phyloP scores from a whole-genome alignment of 2,888 invertebrate genomes.

The Coenonympha arcania region DNA sequence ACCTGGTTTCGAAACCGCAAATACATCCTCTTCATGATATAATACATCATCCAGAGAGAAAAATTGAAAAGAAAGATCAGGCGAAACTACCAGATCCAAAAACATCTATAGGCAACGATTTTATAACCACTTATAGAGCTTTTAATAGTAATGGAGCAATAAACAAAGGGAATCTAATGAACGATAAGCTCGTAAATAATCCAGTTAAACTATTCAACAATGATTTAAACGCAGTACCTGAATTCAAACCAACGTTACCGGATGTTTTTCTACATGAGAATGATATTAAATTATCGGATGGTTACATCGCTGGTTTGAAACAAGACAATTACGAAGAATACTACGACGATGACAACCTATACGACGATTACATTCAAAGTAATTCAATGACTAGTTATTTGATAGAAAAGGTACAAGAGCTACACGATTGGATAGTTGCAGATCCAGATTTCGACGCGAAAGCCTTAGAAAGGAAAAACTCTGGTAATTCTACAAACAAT shows the following conservation, averaged over 20 bases:
- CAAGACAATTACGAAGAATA: slow-evolving; percentile 57
- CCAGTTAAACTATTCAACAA: not conserved
- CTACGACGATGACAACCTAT: slow-evolving; percentile 59
- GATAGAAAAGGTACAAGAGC: slow-evolving; percentile 68
- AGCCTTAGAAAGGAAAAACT: slow-evolving; percentile 34
- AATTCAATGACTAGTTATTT: slow-evolving; percentile 66
- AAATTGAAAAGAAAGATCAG: slow-evolving; percentile 62
- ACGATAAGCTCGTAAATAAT: not conserved
- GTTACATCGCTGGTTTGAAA: slow-evolving; percentile 40
- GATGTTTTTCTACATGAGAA: slow-evolving; percentile 36
- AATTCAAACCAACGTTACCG: slow-evolving; percentile 57
- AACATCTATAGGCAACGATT: not conserved
- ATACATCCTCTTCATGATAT: slow-evolving; percentile 57
- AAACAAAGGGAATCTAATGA: not conserved
- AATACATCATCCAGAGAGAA: slow-evolving; percentile 48
- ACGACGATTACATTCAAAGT: slow-evolving; percentile 66
- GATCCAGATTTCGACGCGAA: slow-evolving; percentile 53
- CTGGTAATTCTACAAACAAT: slow-evolving; percentile 8
- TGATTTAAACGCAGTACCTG: slow-evolving; percentile 34
- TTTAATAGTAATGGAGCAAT: no score
- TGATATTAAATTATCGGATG: slow-evolving; percentile 44
- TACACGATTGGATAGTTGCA: slow-evolving; percentile 67
- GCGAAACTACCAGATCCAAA: slow-evolving; percentile 34
- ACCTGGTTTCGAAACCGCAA: slow-evolving; percentile 49
- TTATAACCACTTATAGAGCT: no score